Evolutionary conservation across 2,888 invertebrate genomes (phyloP).

Genomic region (Drosophila mimica): DNA sequence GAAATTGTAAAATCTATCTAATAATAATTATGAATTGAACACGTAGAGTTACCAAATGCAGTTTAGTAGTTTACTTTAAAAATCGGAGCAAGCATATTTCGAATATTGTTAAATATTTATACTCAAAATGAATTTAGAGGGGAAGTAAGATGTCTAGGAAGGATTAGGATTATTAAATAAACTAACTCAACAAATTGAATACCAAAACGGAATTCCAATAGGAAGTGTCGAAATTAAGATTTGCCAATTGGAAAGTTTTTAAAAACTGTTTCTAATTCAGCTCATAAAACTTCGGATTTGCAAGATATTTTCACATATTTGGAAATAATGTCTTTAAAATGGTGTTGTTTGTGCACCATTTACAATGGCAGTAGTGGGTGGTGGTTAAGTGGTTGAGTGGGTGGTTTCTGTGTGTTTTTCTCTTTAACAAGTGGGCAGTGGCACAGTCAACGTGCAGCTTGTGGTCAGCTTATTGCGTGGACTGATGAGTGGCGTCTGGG

Average conservation of each 20-base stretch:
- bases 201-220: neutral
- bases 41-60: neutral
- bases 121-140: neutral
- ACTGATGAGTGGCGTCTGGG: constrained; percentile 56
- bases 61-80: neutral
- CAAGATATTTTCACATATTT: neutral
- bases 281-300: neutral
- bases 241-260: neutral
- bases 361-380: constrained; percentile 29
- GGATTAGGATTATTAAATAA: neutral
- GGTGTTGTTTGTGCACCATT: constrained; percentile 11
- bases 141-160: neutral
- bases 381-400: constrained; percentile 11
- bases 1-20: neutral
- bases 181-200: neutral
- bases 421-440: constrained; percentile 54
- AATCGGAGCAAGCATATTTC: neutral
- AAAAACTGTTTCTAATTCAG: neutral
- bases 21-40: neutral
- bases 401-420: constrained; percentile 1
- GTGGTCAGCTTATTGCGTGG: constrained; percentile 59
- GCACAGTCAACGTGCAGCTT: constrained; percentile 49
- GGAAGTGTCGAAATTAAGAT: neutral
- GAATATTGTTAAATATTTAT: neutral
- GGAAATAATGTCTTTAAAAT: neutral